Conservation (phyloP, 1,140 invertebrate species). For the Mactra quadrangularis region DNA sequence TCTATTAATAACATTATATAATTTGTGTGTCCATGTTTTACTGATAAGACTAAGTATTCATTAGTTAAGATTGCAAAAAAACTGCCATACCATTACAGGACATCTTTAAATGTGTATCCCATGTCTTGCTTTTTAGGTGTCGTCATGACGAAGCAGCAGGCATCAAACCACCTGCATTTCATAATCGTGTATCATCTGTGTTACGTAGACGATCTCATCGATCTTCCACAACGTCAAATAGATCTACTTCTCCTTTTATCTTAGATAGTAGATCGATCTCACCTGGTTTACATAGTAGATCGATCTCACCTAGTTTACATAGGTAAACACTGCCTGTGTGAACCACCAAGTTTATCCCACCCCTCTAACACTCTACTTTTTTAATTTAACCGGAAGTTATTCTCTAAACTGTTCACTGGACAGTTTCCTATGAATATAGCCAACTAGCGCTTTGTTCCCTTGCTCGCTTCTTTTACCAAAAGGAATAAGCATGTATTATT, state of each 20-base stretch:
- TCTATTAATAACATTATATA: no score
- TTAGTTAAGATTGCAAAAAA: no score
- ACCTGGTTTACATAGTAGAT: not conserved
- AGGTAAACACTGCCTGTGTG: conserved; percentile 38
- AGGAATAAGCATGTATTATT: no score
- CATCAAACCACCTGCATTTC: not conserved
- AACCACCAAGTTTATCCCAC: not conserved
- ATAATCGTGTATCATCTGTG: not conserved
- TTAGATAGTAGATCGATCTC: no score
- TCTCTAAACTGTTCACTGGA: not conserved
- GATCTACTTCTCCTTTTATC: not conserved
- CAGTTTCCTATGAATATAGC: not conserved
- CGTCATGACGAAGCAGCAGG: conserved; percentile 9
- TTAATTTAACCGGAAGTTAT: not conserved
- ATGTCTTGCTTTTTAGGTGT: conserved; percentile 34
- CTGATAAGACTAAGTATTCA: no score
- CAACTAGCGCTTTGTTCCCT: not conserved
- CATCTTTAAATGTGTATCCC: no score
- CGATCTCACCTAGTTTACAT: not conserved
- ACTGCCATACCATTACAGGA: no score
- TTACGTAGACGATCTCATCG: conserved; percentile 31
- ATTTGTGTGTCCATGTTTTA: no score
- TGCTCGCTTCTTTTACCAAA: no score
- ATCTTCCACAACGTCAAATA: not conserved
- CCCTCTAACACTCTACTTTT: not conserved